A percentile compares a stretch with the other conserved stretches of the same genome.
Evolutionary conservation across 2,797 vertebrate genomes (phyloP).

Genomic region (Thunnus albacares): DNA sequence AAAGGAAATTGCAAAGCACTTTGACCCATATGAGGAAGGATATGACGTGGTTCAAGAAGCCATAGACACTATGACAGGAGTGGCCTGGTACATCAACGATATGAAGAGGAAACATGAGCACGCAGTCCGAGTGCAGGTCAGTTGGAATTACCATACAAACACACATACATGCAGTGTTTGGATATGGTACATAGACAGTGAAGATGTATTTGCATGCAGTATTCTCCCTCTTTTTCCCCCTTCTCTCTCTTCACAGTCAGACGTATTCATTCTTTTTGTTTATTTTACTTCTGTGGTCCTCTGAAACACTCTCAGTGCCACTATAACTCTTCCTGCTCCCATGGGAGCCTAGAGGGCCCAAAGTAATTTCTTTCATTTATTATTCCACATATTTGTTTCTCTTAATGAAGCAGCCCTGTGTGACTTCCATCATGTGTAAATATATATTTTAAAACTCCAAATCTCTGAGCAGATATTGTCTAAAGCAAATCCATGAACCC

Average conservation of each 20-base stretch:
- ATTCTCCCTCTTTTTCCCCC: no score
- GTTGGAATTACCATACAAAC: neutral
- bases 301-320: neutral
- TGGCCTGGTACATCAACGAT: slow-evolving; percentile 99
- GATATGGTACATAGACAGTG: neutral
- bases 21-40: slow-evolving; percentile 90
- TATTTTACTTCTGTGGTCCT: neutral
- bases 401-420: neutral
- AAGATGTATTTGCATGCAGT: slow-evolving; percentile 11
- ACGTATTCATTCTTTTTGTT: neutral
- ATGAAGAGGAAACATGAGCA: slow-evolving; percentile 99
- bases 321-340: neutral
- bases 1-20: slow-evolving; percentile 97
- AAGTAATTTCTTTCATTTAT: slow-evolving; percentile 4
- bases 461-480: slow-evolving; percentile 1
- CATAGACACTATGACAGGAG: slow-evolving; percentile 97
- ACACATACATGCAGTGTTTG: neutral
- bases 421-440: neutral
- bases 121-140: slow-evolving; percentile 95
- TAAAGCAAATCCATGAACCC: slow-evolving; percentile 7
- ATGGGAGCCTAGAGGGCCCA: neutral
- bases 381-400: slow-evolving; percentile 12
- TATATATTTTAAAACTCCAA: slow-evolving; percentile 1
- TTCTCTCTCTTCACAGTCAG: neutral
- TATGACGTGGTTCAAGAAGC: slow-evolving; percentile 95